These are phyloP conservation scores for Anas acuta DNA, from an alignment of 2,797 vertebrate species.

Conservation along the genomic window DNA sequence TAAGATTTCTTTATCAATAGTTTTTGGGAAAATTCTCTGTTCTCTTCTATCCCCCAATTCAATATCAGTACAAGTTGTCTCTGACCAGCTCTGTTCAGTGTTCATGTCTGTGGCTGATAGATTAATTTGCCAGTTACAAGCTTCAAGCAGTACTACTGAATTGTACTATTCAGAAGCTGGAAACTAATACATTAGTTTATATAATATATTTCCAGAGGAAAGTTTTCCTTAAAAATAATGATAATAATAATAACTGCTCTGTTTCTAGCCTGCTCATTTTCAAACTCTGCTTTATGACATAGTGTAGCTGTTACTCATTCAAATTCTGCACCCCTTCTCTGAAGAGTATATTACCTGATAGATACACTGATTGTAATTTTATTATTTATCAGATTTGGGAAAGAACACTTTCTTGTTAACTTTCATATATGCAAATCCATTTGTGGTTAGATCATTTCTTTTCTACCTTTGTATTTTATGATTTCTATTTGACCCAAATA, in stretches of 20 bases:
- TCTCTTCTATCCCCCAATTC: not conserved
- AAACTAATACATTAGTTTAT: not conserved
- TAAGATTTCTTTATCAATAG: not conserved
- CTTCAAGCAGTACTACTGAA: not conserved
- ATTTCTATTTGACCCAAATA: not conserved
- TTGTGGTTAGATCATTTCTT: not conserved
- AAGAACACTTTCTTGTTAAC: not conserved
- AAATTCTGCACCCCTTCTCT: not conserved
- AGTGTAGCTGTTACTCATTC: not conserved
- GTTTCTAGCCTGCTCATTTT: not conserved
- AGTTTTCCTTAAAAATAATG: accelerated
- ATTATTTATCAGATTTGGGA: not conserved
- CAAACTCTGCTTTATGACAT: not conserved
- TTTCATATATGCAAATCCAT: not conserved
- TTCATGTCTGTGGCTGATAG: not conserved
- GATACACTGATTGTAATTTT: not conserved
- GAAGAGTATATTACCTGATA: not conserved
- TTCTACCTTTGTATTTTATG: not conserved
- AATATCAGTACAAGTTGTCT: not conserved
- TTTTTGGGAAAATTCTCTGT: not conserved
- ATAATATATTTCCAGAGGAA: not conserved
- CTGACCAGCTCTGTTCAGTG: not conserved
- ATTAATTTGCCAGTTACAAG: slow-evolving; percentile 1
- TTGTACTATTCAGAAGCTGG: not conserved
- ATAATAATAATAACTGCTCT: not conserved